Evolutionary conservation across 2,113 vertebrate genomes (phyloP).

Genomic region (Anhinga anhinga): DNA sequence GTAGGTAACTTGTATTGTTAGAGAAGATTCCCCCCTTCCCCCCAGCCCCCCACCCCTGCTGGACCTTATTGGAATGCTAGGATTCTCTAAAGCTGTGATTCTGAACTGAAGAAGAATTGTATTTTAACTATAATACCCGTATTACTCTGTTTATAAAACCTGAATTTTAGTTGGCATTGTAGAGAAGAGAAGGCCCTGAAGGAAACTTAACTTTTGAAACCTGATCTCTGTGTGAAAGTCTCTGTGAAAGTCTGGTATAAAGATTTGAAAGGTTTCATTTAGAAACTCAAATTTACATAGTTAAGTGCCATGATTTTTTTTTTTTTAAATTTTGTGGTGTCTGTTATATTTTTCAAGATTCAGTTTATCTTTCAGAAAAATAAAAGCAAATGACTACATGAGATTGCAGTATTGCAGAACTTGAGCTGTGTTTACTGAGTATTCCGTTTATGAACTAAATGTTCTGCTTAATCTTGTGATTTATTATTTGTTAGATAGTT

Average conservation of each 20-base stretch:
- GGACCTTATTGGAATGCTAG: not conserved
- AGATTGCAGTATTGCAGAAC: not conserved
- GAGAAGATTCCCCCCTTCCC: not conserved
- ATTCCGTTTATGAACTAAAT: not conserved
- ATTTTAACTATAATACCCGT: not conserved
- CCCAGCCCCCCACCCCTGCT: no score
- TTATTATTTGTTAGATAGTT: not conserved
- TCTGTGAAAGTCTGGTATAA: not conserved
- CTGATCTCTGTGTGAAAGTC: conserved; percentile 38
- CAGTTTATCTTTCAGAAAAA: not conserved
- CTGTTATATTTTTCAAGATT: not conserved
- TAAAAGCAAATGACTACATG: not conserved
- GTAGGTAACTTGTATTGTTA: not conserved
- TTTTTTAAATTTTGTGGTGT: not conserved
- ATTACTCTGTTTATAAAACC: conserved; percentile 27
- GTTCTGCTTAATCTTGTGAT: not conserved
- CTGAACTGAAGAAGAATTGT: not conserved
- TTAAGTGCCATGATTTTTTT: not conserved
- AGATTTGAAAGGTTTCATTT: not conserved
- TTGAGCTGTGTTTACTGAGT: not conserved
- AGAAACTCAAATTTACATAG: not conserved
- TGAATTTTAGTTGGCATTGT: conserved; percentile 1
- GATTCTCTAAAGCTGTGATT: not conserved
- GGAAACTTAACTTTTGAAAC: conserved; percentile 26
- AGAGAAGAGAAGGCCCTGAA: not conserved